Percentiles rank a stretch among this genome's conserved stretches.
phyloP scores from a whole-genome alignment of 2,888 invertebrate genomes.

The Phalera bucephala region DNA sequence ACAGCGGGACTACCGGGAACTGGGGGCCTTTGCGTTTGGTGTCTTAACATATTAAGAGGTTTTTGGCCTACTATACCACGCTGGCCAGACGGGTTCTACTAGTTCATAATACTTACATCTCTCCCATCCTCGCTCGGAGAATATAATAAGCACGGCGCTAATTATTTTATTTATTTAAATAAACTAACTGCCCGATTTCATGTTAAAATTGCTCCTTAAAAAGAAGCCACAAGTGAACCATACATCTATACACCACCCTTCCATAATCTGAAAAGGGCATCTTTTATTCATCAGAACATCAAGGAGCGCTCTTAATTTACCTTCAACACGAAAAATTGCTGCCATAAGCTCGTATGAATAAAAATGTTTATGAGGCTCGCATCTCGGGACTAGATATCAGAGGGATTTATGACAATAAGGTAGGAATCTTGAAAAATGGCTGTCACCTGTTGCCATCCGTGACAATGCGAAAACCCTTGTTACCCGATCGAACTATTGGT shows the following conservation, averaged over 20 bases:
- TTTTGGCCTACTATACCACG: too few relatives aligned
- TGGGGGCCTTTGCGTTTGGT: too few relatives aligned
- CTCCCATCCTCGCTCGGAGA: too few relatives aligned
- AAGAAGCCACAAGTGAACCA: too few relatives aligned
- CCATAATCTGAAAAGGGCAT: neutral
- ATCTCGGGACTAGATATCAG: conserved; percentile 16
- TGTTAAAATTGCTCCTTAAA: too few relatives aligned
- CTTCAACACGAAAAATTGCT: neutral
- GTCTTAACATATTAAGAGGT: too few relatives aligned
- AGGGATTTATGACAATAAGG: conserved; percentile 7
- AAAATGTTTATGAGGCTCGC: conserved; percentile 7
- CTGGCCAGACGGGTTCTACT: too few relatives aligned
- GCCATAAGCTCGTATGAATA: conserved; percentile 1
- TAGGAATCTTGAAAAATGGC: conserved; percentile 40
- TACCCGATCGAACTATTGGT: conserved; percentile 23
- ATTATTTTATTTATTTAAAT: too few relatives aligned
- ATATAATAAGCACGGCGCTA: too few relatives aligned
- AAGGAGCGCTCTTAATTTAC: neutral
- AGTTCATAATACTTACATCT: too few relatives aligned
- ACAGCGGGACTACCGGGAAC: too few relatives aligned
- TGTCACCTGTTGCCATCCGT: conserved; percentile 50
- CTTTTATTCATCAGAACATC: neutral
- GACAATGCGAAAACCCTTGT: conserved; percentile 25
- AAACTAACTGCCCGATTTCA: too few relatives aligned
- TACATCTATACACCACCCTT: neutral